Percentiles rank a stretch among this genome's conserved stretches.
Conservation (phyloP, 2,113 vertebrate genomes). For the Crotalus helleri region DNA sequence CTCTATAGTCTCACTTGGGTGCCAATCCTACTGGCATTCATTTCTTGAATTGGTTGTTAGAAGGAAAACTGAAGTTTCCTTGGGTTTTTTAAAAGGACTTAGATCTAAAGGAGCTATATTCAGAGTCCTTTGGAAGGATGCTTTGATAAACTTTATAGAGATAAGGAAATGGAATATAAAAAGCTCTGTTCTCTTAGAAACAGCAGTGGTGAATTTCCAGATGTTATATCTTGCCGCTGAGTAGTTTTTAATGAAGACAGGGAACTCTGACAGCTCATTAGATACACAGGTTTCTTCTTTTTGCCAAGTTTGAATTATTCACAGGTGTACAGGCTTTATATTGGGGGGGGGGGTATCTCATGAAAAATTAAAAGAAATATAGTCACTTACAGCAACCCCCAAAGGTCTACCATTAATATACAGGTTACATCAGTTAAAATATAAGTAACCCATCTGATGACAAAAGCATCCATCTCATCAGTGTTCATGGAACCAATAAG, state of each 20-base stretch:
- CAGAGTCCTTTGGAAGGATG: not conserved
- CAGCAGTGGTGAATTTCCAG: slow-evolving; percentile 14
- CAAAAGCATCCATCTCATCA: slow-evolving; percentile 36
- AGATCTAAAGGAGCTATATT: not conserved
- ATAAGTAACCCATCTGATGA: slow-evolving; percentile 40
- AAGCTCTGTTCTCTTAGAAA: not conserved
- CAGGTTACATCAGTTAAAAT: slow-evolving; percentile 53
- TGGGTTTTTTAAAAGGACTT: not conserved
- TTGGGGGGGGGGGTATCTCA: slow-evolving; percentile 39
- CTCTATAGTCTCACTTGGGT: not conserved
- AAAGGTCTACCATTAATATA: slow-evolving; percentile 53
- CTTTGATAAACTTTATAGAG: not conserved
- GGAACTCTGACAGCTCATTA: slow-evolving; percentile 16
- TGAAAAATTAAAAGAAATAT: slow-evolving; percentile 51
- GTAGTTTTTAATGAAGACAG: slow-evolving; percentile 5
- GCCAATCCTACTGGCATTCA: not conserved
- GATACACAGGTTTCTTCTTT: not conserved
- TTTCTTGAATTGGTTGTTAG: not conserved
- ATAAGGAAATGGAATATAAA: not conserved
- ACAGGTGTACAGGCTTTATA: slow-evolving; percentile 29
- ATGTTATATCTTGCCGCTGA: slow-evolving; percentile 14
- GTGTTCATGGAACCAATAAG: slow-evolving; percentile 42
- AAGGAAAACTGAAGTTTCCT: not conserved
- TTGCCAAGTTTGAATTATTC: slow-evolving; percentile 52
- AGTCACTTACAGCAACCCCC: slow-evolving; percentile 41